Base-by-base conservation (phyloP, 53 echinoderm and acorn worm species). In the Mesocentrotus franciscanus region DNA sequence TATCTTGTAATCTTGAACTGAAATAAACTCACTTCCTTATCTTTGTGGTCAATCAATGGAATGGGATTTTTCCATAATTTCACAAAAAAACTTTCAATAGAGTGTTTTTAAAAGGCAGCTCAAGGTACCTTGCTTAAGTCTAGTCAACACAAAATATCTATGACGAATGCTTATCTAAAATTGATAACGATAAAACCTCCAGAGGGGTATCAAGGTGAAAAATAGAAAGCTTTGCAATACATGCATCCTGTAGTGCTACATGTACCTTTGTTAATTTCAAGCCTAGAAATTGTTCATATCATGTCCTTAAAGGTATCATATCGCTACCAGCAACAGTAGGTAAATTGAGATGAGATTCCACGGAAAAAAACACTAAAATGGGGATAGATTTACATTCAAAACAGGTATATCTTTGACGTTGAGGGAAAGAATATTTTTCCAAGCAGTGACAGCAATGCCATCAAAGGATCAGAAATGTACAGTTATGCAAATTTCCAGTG, bases 301-400 rank as follows among this genome's bases (percentile, higher is more conserved):
- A 55, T 13, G 55, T 20, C 20, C 84, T 42, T 42, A 39, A 39
- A 32, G 16, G 84, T 9, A 55, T 84, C 12, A 17, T 55, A 10
- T 20, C 2, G 12, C 10, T 87, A 87, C 87, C 87, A 87, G 87
- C 58, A 87, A 57, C 58, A 57, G 15, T 26, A 27, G 22, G 87
- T 57, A n/a, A 57, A 10, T 87, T 13, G 10, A 87, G 87, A 87
- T 59, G 58, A 8, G 27, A 58, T 87, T n/a, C 58, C 87, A 58
- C 16, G 84, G 39, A 20, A 55, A 14, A 18, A 1, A 39, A 39
- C 14, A 17, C 81, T 15, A 57, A 27, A 58, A 87, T 13, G 16
- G 58, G 58, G 87, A 87, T 87, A n/a, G 58, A 58, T 57, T 56
- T 81, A 81, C 81, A 81, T 81, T 42, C 35, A 29, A 36, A 81